Evolutionary conservation across 2,113 vertebrate genomes (phyloP), one percentile per base, ranked within the genome.

Genomic region (Poecilia latipinna): DNA sequence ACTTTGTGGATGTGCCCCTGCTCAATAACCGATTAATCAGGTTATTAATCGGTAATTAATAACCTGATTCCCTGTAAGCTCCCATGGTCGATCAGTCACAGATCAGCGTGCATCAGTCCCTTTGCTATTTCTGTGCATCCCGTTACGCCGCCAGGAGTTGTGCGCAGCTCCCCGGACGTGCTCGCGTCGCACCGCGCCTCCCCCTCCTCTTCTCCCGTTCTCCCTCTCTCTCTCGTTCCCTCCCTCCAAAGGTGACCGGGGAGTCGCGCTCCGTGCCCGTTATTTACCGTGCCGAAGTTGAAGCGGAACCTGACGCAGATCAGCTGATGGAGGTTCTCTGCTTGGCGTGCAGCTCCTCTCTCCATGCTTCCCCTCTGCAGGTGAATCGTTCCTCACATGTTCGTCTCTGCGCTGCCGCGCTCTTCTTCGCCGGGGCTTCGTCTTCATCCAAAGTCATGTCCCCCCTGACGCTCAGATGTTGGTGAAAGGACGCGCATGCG

Each of bases 401-500:
- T 70, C 65, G 65, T 29, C 28, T 39, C 42, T 10, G 33, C 12
- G 1, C 29, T 28, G 4, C 26, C 39, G n/a, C 11, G 24, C 42
- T 19, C 24, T 44, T 33, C 19, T 37, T 24, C 71, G 19, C 4
- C 64, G 3, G n/a, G 62, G 69, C 54, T 26, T 3, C 28, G n/a
- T 57, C 63, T 57, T 28, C 4, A n/a, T 51, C 31, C 32, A 35
- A 7, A 67, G 22, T 75, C 29, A 24, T 19, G 13, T 44, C 10
- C 83, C 90, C 70, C 80, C 89, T 76, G 67, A 89, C 89, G 90
- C 93, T 88, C 90, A 92, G 90, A 91, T 90, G 93, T 90, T 86
- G 91, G 88, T 90, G 77, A 83, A 79, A 32, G 61, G 74, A 82
- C 91, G 90, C 94, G 93, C 90, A 96, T 95, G 95, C 93, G 93